Base-by-base conservation (phyloP, 2,113 vertebrate genomes). In the Parotia lawesii region DNA sequence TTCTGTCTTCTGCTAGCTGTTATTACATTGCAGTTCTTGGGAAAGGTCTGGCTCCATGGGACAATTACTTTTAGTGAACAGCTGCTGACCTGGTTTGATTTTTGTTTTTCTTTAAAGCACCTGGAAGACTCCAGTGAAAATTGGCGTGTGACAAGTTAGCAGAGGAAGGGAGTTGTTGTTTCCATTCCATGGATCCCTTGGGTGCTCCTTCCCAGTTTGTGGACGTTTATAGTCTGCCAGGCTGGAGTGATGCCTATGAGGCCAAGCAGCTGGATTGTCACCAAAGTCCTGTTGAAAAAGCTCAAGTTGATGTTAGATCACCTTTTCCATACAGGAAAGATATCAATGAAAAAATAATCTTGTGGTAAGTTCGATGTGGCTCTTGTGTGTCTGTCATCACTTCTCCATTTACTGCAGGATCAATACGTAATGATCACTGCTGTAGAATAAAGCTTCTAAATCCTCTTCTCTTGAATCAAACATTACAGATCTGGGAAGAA, bases 171-270 rank as follows among this genome's bases (percentile, higher is more conserved):
- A 86, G 33, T 31, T 31, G 28, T 35, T 91, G 53, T 72, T 89
- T 81, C 77, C 83, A 17, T 96, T 92, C 96, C 96, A 99, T 99
- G 99, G 99, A 99, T 98, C 99, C 99, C 64, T 97, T 99, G 98
- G 99, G 99, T 50, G 99, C 99, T 82, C 99, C 99, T 95, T 99
- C 99, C 61, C 98, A 99, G 40, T 99, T 99, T 96, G 98, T 99
- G 96, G 98, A 99, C 80, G 77, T 98, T 94, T 98, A 99, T 65
- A 98, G 96, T 44, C 97, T 99, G 15, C 96, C 97, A 50, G 96
- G 97, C 35, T 99, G 99, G 99, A 95, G 98, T 75, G 97, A 98
- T 95, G 94, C 94, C 24, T 96, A 89, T 83, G 95, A 94, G 28
- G 93, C 93, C 48, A 97, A 97, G 38, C 95, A 97, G 61, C 74